Evolutionary conservation across 23 tunicate genomes (phyloP), one percentile per base, ranked within the genome.

Genomic region (Styela plicata): DNA sequence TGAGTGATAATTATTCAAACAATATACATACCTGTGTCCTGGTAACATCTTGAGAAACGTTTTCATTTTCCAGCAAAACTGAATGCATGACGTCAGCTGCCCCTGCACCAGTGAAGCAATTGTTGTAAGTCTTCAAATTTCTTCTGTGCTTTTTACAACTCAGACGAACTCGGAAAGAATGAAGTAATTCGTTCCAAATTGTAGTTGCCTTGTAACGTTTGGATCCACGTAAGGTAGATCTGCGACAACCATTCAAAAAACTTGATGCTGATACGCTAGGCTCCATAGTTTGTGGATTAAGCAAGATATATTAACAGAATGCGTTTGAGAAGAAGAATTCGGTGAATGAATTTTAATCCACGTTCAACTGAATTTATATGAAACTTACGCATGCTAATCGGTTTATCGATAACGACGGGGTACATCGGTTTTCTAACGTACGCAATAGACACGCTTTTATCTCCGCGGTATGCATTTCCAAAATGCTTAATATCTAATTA

Each of bases 11-110:
- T n/a, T n/a, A n/a, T n/a, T n/a, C n/a, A n/a, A n/a, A n/a, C n/a
- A n/a, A n/a, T n/a, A 66, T 66, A 3, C 71, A 5, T 28, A 66
- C 71, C 71, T 66, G 71, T 66, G 30, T 3, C 16, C 71, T 66
- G 5, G 30, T 66, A 5, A 28, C 32, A 33, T 32, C 28, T 73
- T 73, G 25, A 32, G 25, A 34, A 33, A 73, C 25, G 19, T 73
- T 30, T 24, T 73, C 44, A 34, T 73, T 73, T 34, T 32, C 78
- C 10, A 32, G 26, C 13, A 73, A 34, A 73, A 73, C 31, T 31
- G 57, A 23, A 33, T 73, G 78, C 57, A 73, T 33, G 37, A 73
- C 78, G 62, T 73, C 78, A 35, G 44, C 44, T 17, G 78, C 78
- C 19, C 27, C 32, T 10, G 78, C 20, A 13, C 78, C 78, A 33